A percentile compares a stretch with the other conserved stretches of the same genome.
phyloP scores from a whole-genome alignment of 2,113 vertebrate species.

The Tauraco erythrolophus region DNA sequence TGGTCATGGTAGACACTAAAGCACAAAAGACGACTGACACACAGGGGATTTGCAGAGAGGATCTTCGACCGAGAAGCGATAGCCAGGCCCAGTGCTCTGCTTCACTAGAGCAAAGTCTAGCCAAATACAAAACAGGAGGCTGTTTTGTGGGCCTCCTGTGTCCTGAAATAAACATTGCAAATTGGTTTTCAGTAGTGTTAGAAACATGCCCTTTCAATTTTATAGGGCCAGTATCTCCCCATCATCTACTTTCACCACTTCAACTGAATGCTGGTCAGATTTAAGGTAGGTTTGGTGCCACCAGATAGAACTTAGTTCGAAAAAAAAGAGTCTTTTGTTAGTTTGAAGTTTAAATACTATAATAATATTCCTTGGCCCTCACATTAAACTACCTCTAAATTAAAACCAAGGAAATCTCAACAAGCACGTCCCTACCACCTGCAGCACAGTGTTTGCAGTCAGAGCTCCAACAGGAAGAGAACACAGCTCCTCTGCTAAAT shows the following conservation, averaged over 20 bases:
- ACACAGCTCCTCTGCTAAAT: not conserved
- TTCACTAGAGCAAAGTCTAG: not conserved
- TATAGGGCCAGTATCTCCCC: not conserved
- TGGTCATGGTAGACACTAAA: slow-evolving; percentile 57
- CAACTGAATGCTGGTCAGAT: not conserved
- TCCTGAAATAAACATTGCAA: not conserved
- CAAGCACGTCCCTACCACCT: not conserved
- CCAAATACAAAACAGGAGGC: not conserved
- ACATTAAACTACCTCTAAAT: not conserved
- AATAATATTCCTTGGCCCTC: not conserved
- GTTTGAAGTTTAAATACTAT: not conserved
- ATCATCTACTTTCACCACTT: not conserved
- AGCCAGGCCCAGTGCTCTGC: not conserved
- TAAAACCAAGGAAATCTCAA: not conserved
- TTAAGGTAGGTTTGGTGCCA: not conserved
- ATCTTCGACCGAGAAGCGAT: not conserved
- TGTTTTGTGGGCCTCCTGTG: too few species aligned
- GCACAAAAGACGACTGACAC: slow-evolving; percentile 56
- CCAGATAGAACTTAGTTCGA: not conserved
- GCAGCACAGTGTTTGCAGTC: not conserved
- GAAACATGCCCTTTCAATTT: not conserved
- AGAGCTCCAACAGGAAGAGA: not conserved
- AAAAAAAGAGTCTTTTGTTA: not conserved
- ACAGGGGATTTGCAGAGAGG: not conserved
- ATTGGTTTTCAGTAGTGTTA: not conserved